Evolutionary conservation across 1,140 invertebrate species (phyloP), one percentile per base, ranked within the genome.

Genomic region (Pogonus chalceus): DNA sequence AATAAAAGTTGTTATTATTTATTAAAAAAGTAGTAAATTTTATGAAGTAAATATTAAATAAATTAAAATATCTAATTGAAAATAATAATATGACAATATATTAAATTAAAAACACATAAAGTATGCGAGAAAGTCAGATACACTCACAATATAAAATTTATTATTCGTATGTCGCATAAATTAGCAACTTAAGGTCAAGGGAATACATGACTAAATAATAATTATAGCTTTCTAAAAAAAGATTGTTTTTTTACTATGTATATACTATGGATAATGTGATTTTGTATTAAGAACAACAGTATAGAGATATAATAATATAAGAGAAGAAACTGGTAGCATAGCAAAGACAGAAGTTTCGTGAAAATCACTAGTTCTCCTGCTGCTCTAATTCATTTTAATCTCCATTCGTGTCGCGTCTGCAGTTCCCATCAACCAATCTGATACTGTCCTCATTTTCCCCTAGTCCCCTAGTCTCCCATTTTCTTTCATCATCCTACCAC

Each of bases 321-420:
- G 26, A 31, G 26, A 14, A 31, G 26, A 31, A 31, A 31, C 26
- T 31, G 14, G 7, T 14, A 31, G 7, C 14, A 14, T 14, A 4
- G 7, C 18, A 16, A 43, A 12, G 37, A 18, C 9, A 43, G 9
- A 43, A 43, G 37, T 43, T 43, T 7, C 37, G 18, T n/a, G n/a
- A n/a, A 18, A 43, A 43, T 43, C 18, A 43, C 37, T 43, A 43
- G 37, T 43, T 43, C 37, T 9, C 37, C 18, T 14, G 37, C 18
- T 43, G 37, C 18, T 43, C 37, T 43, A 43, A 43, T 43, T 43
- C 37, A 43, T 43, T 43, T 43, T 43, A 43, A 43, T 43, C 37
- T 43, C 37, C 7, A 43, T 43, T 43, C 37, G 37, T 43, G 37
- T 43, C 37, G 37, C 37, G 37, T 43, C 37, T 43, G 37, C 37